Percentiles rank a stretch among this genome's conserved stretches.
phyloP scores from a whole-genome alignment of 2,113 vertebrate species.

The Lamprotornis superbus region DNA sequence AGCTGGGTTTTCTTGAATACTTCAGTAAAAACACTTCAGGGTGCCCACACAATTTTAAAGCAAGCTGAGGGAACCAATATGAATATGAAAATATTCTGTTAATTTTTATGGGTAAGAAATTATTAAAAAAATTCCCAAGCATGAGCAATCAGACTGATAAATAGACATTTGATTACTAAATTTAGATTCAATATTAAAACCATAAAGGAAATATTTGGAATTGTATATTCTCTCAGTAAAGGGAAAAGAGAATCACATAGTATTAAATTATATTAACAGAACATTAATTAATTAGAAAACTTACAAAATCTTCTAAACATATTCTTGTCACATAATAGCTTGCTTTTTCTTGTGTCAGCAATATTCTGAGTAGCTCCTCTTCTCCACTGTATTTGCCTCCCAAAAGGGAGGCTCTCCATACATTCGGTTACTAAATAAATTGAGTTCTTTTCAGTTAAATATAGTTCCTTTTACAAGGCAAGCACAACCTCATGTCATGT shows the following conservation, averaged over 20 bases:
- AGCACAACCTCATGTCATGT: background rate
- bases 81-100: background rate
- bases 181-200: background rate
- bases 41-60: background rate
- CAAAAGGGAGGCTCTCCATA: background rate
- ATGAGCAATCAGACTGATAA: background rate
- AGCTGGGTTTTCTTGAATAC: background rate
- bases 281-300: background rate
- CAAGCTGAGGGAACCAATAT: background rate
- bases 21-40: background rate
- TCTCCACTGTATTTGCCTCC: background rate
- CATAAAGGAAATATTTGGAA: background rate
- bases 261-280: background rate
- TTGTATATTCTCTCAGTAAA: background rate
- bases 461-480: background rate
- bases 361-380: background rate
- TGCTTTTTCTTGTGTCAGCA: background rate
- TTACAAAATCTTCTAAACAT: background rate
- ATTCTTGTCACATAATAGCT: background rate
- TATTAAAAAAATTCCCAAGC: background rate
- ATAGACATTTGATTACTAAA: background rate
- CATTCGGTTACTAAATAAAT: background rate
- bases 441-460: background rate
- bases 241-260: background rate
- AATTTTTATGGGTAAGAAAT: background rate